Conservation (phyloP, 2,113 vertebrate species). For the Thermophis baileyi region DNA sequence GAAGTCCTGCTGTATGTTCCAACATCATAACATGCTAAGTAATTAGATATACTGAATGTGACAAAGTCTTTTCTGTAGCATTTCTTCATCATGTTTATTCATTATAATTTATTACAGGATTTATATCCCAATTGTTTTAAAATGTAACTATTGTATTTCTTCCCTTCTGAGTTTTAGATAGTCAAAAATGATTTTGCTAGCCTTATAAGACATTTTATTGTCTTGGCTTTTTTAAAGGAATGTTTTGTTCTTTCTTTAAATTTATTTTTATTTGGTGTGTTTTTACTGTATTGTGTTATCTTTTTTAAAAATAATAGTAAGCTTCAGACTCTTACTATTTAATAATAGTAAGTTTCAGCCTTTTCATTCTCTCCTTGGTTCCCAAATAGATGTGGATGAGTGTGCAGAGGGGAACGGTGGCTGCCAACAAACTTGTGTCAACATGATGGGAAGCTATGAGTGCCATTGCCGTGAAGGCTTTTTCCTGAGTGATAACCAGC, state of each 20-base stretch:
- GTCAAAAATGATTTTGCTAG: not conserved
- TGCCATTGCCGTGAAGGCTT: slow-evolving; percentile 95
- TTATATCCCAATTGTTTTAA: not conserved
- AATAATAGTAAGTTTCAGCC: not conserved
- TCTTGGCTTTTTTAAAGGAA: not conserved
- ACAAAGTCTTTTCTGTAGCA: not conserved
- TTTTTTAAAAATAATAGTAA: not conserved
- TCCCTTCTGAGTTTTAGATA: not conserved
- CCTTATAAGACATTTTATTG: not conserved
- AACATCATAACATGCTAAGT: not conserved
- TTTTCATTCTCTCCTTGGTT: not conserved
- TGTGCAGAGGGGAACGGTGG: slow-evolving; percentile 93
- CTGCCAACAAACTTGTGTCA: slow-evolving; percentile 96
- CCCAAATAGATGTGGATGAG: slow-evolving; percentile 87
- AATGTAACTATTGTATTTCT: not conserved
- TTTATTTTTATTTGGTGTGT: not conserved
- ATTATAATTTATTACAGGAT: not conserved
- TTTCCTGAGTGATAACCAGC: slow-evolving; percentile 98
- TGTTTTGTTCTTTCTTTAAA: not conserved
- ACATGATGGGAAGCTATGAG: slow-evolving; percentile 99
- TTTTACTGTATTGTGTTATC: not conserved
- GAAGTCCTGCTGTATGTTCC: not conserved
- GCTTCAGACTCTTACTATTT: not conserved
- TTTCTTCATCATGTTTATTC: too few species aligned
- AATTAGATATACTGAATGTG: not conserved